Percentiles rank a stretch among this genome's conserved stretches.
Evolutionary conservation across 30 jellyfish, hydroid and myxozoan species (phyloP).

Genomic region (Hydractinia symbiolongicarpus): DNA sequence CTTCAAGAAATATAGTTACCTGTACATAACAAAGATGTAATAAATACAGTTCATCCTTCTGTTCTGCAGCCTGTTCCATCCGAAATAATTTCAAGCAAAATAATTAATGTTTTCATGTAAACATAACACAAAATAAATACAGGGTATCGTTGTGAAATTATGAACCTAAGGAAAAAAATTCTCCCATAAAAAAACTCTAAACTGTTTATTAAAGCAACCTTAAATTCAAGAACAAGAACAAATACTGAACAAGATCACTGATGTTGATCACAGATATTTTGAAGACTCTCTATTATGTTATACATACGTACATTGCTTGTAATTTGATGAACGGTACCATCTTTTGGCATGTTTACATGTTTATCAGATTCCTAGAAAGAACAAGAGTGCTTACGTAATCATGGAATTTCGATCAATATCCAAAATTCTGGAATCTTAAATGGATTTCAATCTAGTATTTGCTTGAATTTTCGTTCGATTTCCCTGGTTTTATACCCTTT

Average conservation of each 20-base stretch:
- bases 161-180: neutral
- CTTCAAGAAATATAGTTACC: constrained; percentile 83
- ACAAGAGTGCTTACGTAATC: neutral
- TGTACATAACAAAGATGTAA: neutral
- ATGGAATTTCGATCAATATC: neutral
- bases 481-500: no score
- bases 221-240: neutral
- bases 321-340: constrained; percentile 85
- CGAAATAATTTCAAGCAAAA: no score
- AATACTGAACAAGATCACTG: neutral
- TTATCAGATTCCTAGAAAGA: constrained; percentile 68
- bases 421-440: neutral
- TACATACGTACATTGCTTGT: constrained; percentile 69
- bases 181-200: neutral
- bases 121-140: no score
- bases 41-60: no score
- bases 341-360: constrained; percentile 85
- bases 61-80: no score
- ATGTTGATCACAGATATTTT: no score
- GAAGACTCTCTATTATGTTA: neutral
- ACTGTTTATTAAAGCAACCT: neutral
- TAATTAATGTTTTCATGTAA: no score
- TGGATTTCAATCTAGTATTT: no score
- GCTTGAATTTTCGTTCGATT: no score
- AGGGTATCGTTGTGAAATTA: no score